Evolutionary conservation across 2,888 invertebrate genomes (phyloP).

Genomic region (Nemurella pictetii): DNA sequence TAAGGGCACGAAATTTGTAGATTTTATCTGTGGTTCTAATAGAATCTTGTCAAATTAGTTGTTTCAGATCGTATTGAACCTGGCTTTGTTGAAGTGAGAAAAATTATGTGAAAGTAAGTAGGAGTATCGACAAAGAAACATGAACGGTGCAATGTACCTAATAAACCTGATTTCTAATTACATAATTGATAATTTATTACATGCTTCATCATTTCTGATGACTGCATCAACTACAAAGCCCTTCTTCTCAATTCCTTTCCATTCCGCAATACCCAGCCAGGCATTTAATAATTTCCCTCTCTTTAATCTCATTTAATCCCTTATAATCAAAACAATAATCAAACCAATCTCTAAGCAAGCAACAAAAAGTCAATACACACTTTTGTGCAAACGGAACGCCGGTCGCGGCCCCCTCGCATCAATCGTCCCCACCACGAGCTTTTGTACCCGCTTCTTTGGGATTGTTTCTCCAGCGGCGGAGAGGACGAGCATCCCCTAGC

Average conservation of each 20-base stretch:
- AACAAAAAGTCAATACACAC: neutral
- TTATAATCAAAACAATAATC: neutral
- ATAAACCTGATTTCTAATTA: too few relatives aligned
- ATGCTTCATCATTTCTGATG: too few relatives aligned
- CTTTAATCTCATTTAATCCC: neutral
- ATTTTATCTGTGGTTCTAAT: neutral
- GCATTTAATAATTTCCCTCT: neutral
- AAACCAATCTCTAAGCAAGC: neutral
- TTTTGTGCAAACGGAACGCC: neutral
- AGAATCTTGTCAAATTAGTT: too few relatives aligned
- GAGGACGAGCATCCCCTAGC: neutral
- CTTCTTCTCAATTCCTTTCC: too few relatives aligned
- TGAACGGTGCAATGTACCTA: too few relatives aligned
- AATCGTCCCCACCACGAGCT: neutral
- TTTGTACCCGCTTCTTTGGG: neutral
- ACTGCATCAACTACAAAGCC: too few relatives aligned
- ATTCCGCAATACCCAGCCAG: too few relatives aligned
- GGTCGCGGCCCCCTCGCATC: neutral
- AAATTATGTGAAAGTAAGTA: too few relatives aligned
- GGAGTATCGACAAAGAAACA: too few relatives aligned
- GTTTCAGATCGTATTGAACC: too few relatives aligned
- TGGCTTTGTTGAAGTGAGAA: too few relatives aligned
- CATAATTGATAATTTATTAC: too few relatives aligned
- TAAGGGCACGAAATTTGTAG: neutral
- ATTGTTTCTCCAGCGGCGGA: neutral